These are phyloP conservation scores for human DNA, from an alignment of 2,113 vertebrate genomes.

Conservation along the genomic window GRCh38 chr2:223710001-223710500, in stretches of 20 bases:
- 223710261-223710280: not conserved
- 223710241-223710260: not conserved
- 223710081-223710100: constrained; percentile 27
- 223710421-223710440: not conserved
- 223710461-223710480: not conserved
- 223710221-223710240: not conserved
- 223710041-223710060: constrained; percentile 41
- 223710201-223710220: not conserved
- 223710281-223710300: not conserved
- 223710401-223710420: not conserved
- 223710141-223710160: constrained; percentile 1
- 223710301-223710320: not conserved
- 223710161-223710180: constrained; percentile 25
- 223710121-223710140: constrained; percentile 16
- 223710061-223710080: constrained; percentile 29
- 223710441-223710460: not conserved
- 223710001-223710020: constrained; percentile 9
- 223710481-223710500: not conserved
- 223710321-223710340: not conserved
- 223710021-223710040: not conserved
- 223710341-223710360: not conserved
- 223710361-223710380: constrained; percentile 4
- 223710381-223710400: not conserved
- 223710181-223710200: not conserved
- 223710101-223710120: constrained; percentile 27